A percentile compares a stretch with the other conserved stretches of the same genome.
Conservation (phyloP, 92 coral and sea anemone species). For the Bergia sp. region DNA sequence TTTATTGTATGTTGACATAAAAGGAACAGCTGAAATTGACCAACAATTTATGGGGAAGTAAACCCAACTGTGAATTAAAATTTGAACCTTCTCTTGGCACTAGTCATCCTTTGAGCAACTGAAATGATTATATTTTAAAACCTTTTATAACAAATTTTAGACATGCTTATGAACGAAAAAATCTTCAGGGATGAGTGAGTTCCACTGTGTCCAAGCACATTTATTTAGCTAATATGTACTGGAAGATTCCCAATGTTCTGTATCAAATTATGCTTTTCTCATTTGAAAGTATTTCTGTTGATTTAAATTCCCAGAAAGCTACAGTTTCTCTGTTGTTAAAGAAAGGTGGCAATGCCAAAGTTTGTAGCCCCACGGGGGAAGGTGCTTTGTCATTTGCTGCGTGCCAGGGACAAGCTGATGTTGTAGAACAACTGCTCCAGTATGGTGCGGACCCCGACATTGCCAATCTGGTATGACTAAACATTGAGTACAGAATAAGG, state of each 20-base stretch:
- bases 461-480: conserved; percentile 73
- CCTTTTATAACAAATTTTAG: no score
- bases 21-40: no score
- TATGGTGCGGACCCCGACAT: conserved; percentile 93
- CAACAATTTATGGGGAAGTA: no score
- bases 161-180: no score
- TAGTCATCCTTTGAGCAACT: no score
- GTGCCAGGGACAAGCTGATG: conserved; percentile 95
- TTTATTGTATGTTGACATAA: no score
- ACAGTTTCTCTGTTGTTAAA: conserved; percentile 79
- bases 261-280: neutral
- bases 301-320: conserved; percentile 75
- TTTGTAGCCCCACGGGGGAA: conserved; percentile 89
- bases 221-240: neutral
- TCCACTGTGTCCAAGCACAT: neutral
- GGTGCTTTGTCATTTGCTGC: conserved; percentile 92
- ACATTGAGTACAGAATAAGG: neutral
- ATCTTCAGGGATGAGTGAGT: no score
- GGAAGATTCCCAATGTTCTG: no score
- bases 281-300: neutral
- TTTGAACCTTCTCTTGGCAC: no score
- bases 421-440: conserved; percentile 85
- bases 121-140: no score
- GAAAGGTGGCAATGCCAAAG: conserved; percentile 92
- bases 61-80: no score